Base-by-base conservation (phyloP, 1,140 invertebrate species). In the Conus betulinus region DNA sequence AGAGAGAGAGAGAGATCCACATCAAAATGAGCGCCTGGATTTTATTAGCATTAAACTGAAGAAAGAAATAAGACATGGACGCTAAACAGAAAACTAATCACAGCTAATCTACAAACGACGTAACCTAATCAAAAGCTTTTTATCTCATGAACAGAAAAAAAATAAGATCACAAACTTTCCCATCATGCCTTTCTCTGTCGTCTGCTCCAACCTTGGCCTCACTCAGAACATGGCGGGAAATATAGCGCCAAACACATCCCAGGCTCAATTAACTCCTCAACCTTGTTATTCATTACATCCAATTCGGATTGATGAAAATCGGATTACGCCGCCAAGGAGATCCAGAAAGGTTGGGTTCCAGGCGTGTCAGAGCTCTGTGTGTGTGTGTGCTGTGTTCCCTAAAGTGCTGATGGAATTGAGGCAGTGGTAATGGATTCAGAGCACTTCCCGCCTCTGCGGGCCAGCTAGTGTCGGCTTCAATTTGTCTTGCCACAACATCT, bases 271-370 rank as follows among this genome's bases (percentile, higher is more conserved):
- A 88, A 85, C 78, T 84, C 55, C 83, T 78, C 88, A 88, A 53
- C 88, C 85, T 88, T 79, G 84, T 88, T 88, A 88, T 88, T 88
- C 84, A 88, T 88, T 88, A 88, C 52, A 53, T 67, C 76, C 88
- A 87, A 89, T 89, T 89, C 87, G 85, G 81, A 83, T 74, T 89
- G 88, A 89, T 89, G 86, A 89, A 89, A 89, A 89, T 89, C 87
- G 82, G 88, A 89, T 89, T 89, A 89, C 52, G 25, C n/a, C 17
- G n/a, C 78, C 51, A 74, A 39, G 25, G 17, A 20, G 84, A 67
- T 63, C 67, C 84, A 39, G 63, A 67, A 52, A 76, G 84, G 84
- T 74, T 76, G n/a, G 51, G 39, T 25, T 39, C 84, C 63, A 51
- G 67, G 63, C 84, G 84, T 67, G 84, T 85, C 84, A 85, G 74